These are phyloP conservation scores for Mylabris phalerata DNA, from an alignment of 1,140 invertebrate genomes.

Conservation along the genomic window DNA sequence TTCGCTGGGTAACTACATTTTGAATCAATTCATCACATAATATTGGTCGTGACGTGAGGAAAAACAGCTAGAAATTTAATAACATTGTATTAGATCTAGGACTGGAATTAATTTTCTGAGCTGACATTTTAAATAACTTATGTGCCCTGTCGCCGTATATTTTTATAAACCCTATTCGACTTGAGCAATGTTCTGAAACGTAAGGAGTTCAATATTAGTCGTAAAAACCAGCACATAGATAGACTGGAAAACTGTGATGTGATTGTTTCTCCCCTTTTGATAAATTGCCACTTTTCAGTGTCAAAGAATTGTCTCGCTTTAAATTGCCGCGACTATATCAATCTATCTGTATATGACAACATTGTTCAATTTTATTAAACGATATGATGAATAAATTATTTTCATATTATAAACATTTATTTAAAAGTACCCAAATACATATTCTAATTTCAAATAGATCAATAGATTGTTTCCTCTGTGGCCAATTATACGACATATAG, in stretches of 20 bases:
- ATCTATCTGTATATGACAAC: conserved; percentile 17
- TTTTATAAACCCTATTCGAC: conserved; percentile 40
- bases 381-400: background rate
- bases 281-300: conserved; percentile 36
- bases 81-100: conserved; percentile 35
- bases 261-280: conserved; percentile 22
- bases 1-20: conserved; percentile 5
- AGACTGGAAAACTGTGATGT: background rate
- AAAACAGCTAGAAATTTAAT: conserved; percentile 33
- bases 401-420: too few species aligned
- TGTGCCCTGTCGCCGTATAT: conserved; percentile 39
- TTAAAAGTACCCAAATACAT: background rate
- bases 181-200: conserved; percentile 29
- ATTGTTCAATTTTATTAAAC: conserved; percentile 11
- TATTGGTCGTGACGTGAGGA: conserved; percentile 34
- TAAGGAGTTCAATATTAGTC: background rate
- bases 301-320: conserved; percentile 35
- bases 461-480: background rate
- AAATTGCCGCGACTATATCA: conserved; percentile 16
- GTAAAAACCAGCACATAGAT: background rate
- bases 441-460: background rate
- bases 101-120: conserved; percentile 38
- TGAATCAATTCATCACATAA: conserved; percentile 34
- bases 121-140: conserved; percentile 42
- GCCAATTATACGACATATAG: conserved; percentile 24